phyloP scores from a whole-genome alignment of 92 coral and sea anemone genomes.

The Heliopora coerulea region DNA sequence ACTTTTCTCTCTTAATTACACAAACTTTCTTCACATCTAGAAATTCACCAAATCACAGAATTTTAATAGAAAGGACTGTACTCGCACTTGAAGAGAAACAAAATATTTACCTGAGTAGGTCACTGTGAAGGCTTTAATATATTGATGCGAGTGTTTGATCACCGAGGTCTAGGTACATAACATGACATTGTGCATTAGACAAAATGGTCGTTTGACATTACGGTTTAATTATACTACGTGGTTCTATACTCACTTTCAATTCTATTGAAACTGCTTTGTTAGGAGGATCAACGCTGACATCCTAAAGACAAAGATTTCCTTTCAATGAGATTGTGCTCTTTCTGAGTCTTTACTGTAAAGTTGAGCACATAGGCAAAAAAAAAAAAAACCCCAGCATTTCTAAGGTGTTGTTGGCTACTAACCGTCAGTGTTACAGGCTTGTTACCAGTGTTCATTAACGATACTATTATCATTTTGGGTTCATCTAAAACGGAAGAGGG shows the following conservation, averaged over 20 bases:
- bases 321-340: too few relatives aligned
- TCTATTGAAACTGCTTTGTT: constrained; percentile 82
- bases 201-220: constrained; percentile 59
- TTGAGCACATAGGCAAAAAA: too few relatives aligned
- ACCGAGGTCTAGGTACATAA: constrained; percentile 65
- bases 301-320: constrained; percentile 54
- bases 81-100: too few relatives aligned
- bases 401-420: constrained; percentile 37
- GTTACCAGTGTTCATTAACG: constrained; percentile 83
- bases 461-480: constrained; percentile 85
- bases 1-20: too few relatives aligned
- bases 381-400: too few relatives aligned
- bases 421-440: constrained; percentile 94
- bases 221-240: background rate
- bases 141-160: constrained; percentile 81
- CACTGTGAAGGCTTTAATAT: constrained; percentile 72
- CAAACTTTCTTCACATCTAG: too few relatives aligned
- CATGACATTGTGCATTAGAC: constrained; percentile 30
- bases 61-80: too few relatives aligned
- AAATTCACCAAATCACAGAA: too few relatives aligned
- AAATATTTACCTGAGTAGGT: constrained; percentile 71
- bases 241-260: constrained; percentile 66
- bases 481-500: constrained; percentile 64
- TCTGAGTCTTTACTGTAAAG: background rate
- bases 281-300: constrained; percentile 77